Conservation (phyloP, 2,113 vertebrate genomes). For the Etheostoma cragini region DNA sequence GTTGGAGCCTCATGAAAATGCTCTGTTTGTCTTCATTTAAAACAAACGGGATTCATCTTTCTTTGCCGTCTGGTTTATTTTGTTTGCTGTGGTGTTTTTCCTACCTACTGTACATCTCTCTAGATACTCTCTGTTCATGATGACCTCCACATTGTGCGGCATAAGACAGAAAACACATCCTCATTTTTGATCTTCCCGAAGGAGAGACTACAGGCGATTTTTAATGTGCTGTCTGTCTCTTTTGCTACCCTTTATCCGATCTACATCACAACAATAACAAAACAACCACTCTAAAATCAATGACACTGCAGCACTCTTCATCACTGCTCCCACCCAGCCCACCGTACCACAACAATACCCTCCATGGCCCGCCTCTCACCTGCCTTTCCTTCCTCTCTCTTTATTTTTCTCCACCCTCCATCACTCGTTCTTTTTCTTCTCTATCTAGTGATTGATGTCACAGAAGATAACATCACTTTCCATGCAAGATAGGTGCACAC, state of each 20-base stretch:
- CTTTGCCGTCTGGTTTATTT: slow-evolving; percentile 3
- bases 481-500: background rate
- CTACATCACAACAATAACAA: slow-evolving; percentile 64
- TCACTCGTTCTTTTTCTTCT: slow-evolving; percentile 27
- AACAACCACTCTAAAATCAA: slow-evolving; percentile 62
- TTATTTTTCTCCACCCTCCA: slow-evolving; percentile 32
- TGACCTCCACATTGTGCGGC: background rate
- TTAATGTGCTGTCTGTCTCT: slow-evolving; percentile 18
- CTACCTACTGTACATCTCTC: background rate
- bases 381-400: slow-evolving; percentile 11
- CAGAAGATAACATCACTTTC: slow-evolving; percentile 41
- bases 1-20: slow-evolving; percentile 18
- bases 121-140: background rate
- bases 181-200: slow-evolving; percentile 42
- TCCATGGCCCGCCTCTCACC: background rate
- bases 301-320: slow-evolving; percentile 67
- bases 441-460: slow-evolving; percentile 50
- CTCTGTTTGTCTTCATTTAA: slow-evolving; percentile 33
- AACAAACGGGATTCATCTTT: slow-evolving; percentile 4
- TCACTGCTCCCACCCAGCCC: slow-evolving; percentile 12
- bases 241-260: slow-evolving; percentile 28
- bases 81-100: background rate
- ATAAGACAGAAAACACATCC: slow-evolving; percentile 3
- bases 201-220: slow-evolving; percentile 11
- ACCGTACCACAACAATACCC: slow-evolving; percentile 4